These are phyloP conservation scores for Anthophora plumipes DNA, from an alignment of 2,888 invertebrate genomes.

Conservation along the genomic window DNA sequence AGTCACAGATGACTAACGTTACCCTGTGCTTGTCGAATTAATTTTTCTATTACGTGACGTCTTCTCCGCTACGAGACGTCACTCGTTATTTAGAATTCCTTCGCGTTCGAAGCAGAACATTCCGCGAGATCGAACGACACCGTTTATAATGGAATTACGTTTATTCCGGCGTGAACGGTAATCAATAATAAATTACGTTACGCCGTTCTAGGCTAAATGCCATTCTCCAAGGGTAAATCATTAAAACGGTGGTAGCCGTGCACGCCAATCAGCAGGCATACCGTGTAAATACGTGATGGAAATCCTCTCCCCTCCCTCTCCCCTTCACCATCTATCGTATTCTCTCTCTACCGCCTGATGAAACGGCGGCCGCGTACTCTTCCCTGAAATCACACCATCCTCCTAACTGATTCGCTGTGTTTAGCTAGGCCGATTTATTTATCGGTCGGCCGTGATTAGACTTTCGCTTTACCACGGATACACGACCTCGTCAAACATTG, in stretches of 20 bases:
- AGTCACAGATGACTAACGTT: slow-evolving; percentile 1
- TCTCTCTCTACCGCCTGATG: neutral
- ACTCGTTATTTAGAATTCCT: neutral
- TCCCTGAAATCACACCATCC: slow-evolving; percentile 56
- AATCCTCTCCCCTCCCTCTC: slow-evolving; percentile 33
- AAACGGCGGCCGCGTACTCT: slow-evolving; percentile 38
- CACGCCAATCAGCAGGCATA: slow-evolving; percentile 71
- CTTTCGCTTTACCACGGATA: slow-evolving; percentile 71
- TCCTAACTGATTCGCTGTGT: slow-evolving; percentile 69
- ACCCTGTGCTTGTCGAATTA: neutral
- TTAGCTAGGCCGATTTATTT: slow-evolving; percentile 74
- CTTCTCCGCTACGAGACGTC: no score
- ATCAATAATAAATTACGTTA: slow-evolving; percentile 69
- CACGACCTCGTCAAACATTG: slow-evolving; percentile 66
- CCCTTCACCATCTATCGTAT: neutral
- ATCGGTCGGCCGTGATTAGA: slow-evolving; percentile 73
- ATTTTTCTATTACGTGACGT: neutral
- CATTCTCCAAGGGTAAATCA: slow-evolving; percentile 70
- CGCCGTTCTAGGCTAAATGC: slow-evolving; percentile 61
- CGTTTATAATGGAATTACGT: slow-evolving; percentile 44
- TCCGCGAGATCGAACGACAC: neutral
- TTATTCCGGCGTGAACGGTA: slow-evolving; percentile 54
- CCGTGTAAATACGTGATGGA: slow-evolving; percentile 72
- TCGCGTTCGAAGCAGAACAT: no score
- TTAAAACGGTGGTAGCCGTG: slow-evolving; percentile 68